Evolutionary conservation across 2,888 invertebrate genomes (phyloP).

Genomic region (Chrysomela aeneicollis): DNA sequence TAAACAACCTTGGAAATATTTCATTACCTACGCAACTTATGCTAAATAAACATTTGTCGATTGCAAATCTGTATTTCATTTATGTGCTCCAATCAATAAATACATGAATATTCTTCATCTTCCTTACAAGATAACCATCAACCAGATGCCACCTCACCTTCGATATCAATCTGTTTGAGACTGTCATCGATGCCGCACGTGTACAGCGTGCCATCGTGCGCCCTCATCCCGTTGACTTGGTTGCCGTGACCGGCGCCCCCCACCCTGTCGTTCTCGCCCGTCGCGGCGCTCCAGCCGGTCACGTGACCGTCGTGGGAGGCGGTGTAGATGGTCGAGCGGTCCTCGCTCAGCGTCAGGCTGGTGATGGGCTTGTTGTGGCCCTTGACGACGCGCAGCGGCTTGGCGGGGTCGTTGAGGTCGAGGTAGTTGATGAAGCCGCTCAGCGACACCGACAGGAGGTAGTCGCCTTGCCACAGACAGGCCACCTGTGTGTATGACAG

Average conservation of each 20-base stretch:
- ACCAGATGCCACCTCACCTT: too few relatives aligned
- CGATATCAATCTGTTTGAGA: constrained; percentile 72
- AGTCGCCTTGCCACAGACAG: constrained; percentile 89
- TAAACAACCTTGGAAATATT: too few relatives aligned
- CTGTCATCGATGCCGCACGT: constrained; percentile 96
- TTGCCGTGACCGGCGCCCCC: constrained; percentile 91
- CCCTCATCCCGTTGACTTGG: constrained; percentile 91
- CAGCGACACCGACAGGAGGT: constrained; percentile 90
- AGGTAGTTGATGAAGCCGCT: constrained; percentile 95
- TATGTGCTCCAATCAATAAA: too few relatives aligned
- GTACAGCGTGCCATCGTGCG: constrained; percentile 73
- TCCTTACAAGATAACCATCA: too few relatives aligned
- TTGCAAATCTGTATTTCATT: too few relatives aligned
- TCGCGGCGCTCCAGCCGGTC: constrained; percentile 81
- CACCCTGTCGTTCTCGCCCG: constrained; percentile 85
- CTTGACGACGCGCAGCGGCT: constrained; percentile 83
- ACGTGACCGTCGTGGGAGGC: constrained; percentile 94
- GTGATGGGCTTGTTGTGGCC: constrained; percentile 99
- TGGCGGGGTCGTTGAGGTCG: constrained; percentile 83
- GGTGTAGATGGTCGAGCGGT: constrained; percentile 82
- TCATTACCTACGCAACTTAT: too few relatives aligned
- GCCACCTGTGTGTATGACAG: constrained; percentile 72
- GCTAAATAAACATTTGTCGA: too few relatives aligned
- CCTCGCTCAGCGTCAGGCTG: constrained; percentile 79
- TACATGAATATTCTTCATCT: too few relatives aligned